These are phyloP conservation scores for Archips xylosteana DNA, from an alignment of 2,888 invertebrate genomes.

Conservation along the genomic window DNA sequence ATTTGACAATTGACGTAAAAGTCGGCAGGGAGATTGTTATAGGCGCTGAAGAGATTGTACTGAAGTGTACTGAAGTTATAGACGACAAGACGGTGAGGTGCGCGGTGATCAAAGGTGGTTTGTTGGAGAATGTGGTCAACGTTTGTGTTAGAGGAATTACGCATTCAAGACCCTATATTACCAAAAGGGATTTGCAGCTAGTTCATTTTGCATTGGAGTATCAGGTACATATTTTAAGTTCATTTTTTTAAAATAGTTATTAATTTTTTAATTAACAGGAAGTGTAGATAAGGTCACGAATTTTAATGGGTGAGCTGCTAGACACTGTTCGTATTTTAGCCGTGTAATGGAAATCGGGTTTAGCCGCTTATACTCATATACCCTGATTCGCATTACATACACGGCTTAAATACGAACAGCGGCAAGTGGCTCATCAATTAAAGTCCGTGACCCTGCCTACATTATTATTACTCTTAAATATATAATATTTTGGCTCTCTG, in stretches of 20 bases:
- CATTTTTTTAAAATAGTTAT: neutral
- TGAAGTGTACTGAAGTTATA: constrained; percentile 51
- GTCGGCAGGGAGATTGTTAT: constrained; percentile 57
- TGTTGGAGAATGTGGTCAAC: constrained; percentile 48
- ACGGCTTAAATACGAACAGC: no score
- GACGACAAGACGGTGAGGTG: constrained; percentile 51
- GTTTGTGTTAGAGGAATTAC: constrained; percentile 52
- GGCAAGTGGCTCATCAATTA: no score
- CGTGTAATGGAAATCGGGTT: no score
- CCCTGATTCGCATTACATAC: no score
- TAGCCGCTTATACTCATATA: no score
- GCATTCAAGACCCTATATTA: constrained; percentile 49
- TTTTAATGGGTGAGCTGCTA: no score
- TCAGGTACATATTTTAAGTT: constrained; percentile 50
- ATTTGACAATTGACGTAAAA: constrained; percentile 51
- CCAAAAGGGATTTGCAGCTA: constrained; percentile 55
- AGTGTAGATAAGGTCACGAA: no score
- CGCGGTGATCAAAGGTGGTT: constrained; percentile 54
- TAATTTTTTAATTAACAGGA: no score
- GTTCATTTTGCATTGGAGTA: constrained; percentile 58
- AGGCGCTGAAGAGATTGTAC: constrained; percentile 52
- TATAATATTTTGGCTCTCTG: no score
- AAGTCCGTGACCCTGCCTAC: no score
- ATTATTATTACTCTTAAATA: no score
- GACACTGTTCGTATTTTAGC: no score